Evolutionary conservation across 1,140 invertebrate species (phyloP).

Genomic region (Wiebesia pumilae): DNA sequence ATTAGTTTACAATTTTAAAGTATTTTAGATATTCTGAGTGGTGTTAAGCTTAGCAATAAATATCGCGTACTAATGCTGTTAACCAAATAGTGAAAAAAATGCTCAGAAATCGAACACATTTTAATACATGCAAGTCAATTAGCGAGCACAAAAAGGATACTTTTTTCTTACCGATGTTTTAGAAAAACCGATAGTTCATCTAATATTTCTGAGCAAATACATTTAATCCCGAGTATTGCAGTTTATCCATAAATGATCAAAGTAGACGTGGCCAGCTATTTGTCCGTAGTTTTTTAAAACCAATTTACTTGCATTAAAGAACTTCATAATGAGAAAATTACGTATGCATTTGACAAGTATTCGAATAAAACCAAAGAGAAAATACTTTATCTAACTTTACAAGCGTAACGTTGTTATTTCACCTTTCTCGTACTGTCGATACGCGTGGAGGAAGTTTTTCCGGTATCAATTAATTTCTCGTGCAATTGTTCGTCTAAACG

Average conservation of each 20-base stretch:
- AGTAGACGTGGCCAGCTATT: neutral
- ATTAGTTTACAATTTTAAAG: too few relatives aligned
- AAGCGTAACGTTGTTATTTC: neutral
- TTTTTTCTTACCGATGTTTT: neutral
- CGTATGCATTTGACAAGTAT: neutral
- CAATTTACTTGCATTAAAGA: neutral
- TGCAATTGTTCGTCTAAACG: neutral
- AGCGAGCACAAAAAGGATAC: neutral
- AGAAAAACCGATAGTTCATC: neutral
- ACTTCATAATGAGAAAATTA: neutral
- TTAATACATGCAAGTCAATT: neutral
- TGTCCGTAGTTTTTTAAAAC: neutral
- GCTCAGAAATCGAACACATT: neutral
- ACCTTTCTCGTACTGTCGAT: neutral
- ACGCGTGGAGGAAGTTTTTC: neutral
- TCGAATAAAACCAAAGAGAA: neutral
- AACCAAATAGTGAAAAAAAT: neutral
- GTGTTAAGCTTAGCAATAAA: neutral
- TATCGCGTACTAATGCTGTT: neutral
- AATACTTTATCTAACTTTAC: neutral
- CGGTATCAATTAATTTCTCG: constrained; percentile 12
- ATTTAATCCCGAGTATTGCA: neutral
- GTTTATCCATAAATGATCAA: neutral
- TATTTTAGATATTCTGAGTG: neutral
- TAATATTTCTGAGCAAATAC: constrained; percentile 5